Evolutionary conservation across 2,797 vertebrate genomes (phyloP), one percentile per base, ranked within the genome.

Genomic region (Garrulus glandarius): DNA sequence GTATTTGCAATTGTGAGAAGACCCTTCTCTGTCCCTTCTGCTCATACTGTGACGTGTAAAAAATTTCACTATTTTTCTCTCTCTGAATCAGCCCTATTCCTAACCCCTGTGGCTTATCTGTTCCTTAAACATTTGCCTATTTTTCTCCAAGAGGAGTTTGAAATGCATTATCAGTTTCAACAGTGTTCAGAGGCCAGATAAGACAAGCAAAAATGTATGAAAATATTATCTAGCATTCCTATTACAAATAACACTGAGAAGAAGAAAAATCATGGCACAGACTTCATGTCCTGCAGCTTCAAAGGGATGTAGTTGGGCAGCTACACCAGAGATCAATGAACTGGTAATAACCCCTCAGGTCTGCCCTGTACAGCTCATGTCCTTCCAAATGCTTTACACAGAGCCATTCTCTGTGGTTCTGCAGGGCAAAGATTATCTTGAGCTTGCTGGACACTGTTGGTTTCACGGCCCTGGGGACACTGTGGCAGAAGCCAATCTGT

Each of bases 241-340:
- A n/a, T 82, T 91, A 91, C 11, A 21, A 95, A 53, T 27, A 84
- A 21, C 9, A 65, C 11, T 18, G 18, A 55, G 49, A 63, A 87
- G 88, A 91, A 83, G 50, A 85, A 80, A 34, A 56, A 47, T 36
- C 3, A 2, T 53, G 41, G 55, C 56, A 77, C 15, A 74, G 64
- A 26, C 15, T 80, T 55, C 50, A 14, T 46, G 37, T 36, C 56
- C 44, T 41, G 41, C 20, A 53, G 63, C 71, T 93, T 93, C 44
- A 67, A 79, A 92, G 27, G 0, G 0, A 10, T 32, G 20, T 19
- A 65, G 57, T 41, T 0, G 0, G 49, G 39, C 47, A 81, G 34
- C 24, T 56, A 41, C 50, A 67, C 20, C 46, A 79, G 78, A 65
- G 59, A 87, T 70, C 59, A 65, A 8, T 43, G 19, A 32, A 16